phyloP scores from a whole-genome alignment of 1,140 invertebrate genomes.

The Caenorhabditis briggsae region DNA sequence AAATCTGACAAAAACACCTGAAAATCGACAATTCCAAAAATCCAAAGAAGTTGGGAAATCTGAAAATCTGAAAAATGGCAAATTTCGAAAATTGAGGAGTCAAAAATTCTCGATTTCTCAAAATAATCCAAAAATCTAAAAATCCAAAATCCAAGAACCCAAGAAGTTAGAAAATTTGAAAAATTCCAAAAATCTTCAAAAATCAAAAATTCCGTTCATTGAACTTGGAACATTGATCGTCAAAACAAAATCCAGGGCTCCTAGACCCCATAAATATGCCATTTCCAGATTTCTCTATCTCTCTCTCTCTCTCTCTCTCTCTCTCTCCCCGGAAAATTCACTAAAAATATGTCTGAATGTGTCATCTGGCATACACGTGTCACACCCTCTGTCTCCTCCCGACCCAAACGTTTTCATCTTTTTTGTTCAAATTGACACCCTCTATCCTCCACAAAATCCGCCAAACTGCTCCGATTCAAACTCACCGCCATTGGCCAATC shows the following conservation, averaged over 20 bases:
- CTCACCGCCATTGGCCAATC: slow-evolving; percentile 23
- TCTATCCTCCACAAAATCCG: not conserved
- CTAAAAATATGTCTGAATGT: not conserved
- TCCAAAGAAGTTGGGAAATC: no score
- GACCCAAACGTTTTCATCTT: not conserved
- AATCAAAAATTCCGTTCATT: not conserved
- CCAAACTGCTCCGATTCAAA: slow-evolving; percentile 43
- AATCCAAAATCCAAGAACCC: no score
- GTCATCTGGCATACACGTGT: slow-evolving; percentile 50
- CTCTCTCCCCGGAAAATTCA: not conserved
- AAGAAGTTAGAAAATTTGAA: no score
- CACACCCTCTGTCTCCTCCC: not conserved
- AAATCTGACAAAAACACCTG: no score
- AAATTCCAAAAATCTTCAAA: no score
- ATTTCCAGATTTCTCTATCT: not conserved
- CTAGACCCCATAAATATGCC: slow-evolving; percentile 1
- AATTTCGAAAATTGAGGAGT: no score
- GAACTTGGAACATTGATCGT: not conserved
- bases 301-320: not conserved
- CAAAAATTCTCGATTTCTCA: no score
- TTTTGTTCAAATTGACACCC: not conserved
- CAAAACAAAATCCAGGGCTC: no score
- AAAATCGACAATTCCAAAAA: no score
- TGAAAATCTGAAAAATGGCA: no score
- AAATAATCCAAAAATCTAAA: no score